Evolutionary conservation across 1,140 invertebrate species (phyloP), one percentile per base, ranked within the genome.

Genomic region (Zophobas morio): DNA sequence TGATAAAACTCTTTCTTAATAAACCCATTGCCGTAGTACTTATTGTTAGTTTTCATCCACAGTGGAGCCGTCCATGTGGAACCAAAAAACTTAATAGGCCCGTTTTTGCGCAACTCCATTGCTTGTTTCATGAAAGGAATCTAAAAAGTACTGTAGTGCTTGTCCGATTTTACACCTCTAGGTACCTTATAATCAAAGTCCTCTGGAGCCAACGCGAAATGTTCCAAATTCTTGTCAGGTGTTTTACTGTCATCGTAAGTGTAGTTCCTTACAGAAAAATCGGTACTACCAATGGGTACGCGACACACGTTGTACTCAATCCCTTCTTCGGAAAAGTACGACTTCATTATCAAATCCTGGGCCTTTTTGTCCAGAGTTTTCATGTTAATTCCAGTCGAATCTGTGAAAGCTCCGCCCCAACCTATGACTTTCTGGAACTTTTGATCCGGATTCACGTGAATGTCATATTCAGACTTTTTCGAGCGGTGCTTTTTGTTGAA

Each of bases 1-100:
- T 83, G 79, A 54, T 80, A 84, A 42, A 78, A 70, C 20, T 73
- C 53, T 39, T 87, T 85, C 78, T 91, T 91, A 0, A 98, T 84
- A 42, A 84, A 84, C 42, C 89, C 90, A 82, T 82, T 85, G 6
- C 91, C 90, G 5, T 87, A 87, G 82, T 89, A 90, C 70, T 86
- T 86, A 36, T 93, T 87, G 82, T 94, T 96, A 0, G 92, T 94
- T 87, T 98, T 99, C 96, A 99, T 98, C 96, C 96, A 99, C 3
- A 88, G 86, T 0, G 97, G 97, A 0, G 96, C 90, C 71, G 92
- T 93, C 97, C 97, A 98, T 0, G 95, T 90, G 4, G 92, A 89
- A 0, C 90, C 80, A 49, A 83, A 72, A 8, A 83, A 53, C 37
- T 74, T 54, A 36, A 84, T 92, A 80, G 20, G 20, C 20, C 47